phyloP scores from a whole-genome alignment of 2,888 invertebrate genomes.

The Metellina segmentata region DNA sequence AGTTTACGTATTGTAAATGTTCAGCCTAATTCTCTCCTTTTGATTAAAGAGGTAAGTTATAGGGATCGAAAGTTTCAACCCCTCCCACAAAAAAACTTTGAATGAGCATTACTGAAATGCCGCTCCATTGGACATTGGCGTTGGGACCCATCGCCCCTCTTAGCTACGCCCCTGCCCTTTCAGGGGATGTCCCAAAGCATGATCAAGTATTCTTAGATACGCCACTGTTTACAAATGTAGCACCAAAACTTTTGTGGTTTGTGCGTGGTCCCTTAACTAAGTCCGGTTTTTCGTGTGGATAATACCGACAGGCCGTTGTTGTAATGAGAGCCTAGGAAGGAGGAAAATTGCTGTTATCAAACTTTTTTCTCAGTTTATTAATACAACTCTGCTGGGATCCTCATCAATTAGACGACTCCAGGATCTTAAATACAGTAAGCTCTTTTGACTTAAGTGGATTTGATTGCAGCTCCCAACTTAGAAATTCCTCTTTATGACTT shows the following conservation, averaged over 20 bases:
- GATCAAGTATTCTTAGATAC: too few species aligned
- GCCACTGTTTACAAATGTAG: too few species aligned
- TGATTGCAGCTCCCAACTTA: conserved; percentile 42
- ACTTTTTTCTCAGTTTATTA: conserved; percentile 54
- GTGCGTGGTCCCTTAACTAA: not conserved
- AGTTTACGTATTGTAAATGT: too few species aligned
- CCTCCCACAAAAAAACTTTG: too few species aligned
- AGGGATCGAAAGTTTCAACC: too few species aligned
- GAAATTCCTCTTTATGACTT: conserved; percentile 30
- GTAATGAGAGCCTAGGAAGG: conserved; percentile 33
- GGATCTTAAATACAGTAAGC: conserved; percentile 31
- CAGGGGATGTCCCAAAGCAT: too few species aligned
- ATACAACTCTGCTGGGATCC: conserved; percentile 25
- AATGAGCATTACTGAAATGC: too few species aligned
- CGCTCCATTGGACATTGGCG: too few species aligned
- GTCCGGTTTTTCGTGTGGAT: conserved; percentile 48
- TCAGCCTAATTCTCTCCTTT: too few species aligned
- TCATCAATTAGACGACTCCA: conserved; percentile 48
- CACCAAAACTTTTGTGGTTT: not conserved
- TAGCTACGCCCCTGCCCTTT: too few species aligned
- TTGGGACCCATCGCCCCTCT: too few species aligned
- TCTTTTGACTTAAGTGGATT: conserved; percentile 34
- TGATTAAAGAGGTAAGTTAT: too few species aligned
- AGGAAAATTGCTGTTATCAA: conserved; percentile 45
- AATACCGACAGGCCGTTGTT: conserved; percentile 11